Percentiles rank a stretch among this genome's conserved stretches.
These are phyloP conservation scores for Cossypha dichroa DNA, from an alignment of 2,797 vertebrate species.

Conservation along the genomic window DNA sequence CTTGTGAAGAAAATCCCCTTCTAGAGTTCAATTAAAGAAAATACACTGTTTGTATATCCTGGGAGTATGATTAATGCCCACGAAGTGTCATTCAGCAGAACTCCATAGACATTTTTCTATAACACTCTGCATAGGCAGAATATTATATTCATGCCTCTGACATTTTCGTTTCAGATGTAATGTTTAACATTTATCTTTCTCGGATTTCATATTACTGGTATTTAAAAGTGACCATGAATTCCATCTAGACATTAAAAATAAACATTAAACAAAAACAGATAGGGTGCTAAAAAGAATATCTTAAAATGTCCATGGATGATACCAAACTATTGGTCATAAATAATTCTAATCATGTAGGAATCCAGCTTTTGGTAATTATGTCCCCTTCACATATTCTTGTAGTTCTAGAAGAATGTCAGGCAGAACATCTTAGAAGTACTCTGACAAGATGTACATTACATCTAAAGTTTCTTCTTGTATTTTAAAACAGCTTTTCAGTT, in stretches of 20 bases:
- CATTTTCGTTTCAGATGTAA: not conserved
- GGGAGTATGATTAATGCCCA: not conserved
- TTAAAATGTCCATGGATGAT: not conserved
- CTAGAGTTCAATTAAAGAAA: not conserved
- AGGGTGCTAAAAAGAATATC: not conserved
- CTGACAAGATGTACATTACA: not conserved
- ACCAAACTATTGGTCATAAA: not conserved
- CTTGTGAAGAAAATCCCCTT: not conserved
- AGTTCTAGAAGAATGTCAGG: not conserved
- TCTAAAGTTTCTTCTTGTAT: not conserved
- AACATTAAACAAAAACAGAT: not conserved
- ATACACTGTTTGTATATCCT: rapidly evolving
- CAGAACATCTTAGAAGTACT: not conserved
- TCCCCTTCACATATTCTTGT: not conserved
- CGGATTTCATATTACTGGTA: not conserved
- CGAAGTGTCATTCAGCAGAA: not conserved
- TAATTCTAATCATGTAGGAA: not conserved
- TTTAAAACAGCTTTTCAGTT: not conserved
- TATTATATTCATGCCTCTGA: not conserved
- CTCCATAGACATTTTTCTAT: not conserved
- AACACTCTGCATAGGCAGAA: not conserved
- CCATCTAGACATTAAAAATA: not conserved
- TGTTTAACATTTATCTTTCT: not conserved
- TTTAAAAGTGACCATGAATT: not conserved
- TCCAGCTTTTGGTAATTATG: not conserved